Percentiles rank a stretch among this genome's conserved stretches.
Evolutionary conservation across 2,888 invertebrate species (phyloP).

Genomic region (Epirrita christyi): DNA sequence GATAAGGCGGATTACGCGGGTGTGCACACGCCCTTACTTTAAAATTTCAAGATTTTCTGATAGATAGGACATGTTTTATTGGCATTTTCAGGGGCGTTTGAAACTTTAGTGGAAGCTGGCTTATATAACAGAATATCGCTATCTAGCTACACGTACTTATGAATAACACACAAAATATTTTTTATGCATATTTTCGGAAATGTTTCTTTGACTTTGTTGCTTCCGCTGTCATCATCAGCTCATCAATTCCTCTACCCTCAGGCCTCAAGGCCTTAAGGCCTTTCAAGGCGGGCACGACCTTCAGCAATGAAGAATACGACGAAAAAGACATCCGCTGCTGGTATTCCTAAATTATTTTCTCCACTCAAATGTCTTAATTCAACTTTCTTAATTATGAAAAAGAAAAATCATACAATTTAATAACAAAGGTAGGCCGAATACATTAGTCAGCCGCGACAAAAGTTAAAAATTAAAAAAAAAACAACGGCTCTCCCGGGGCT

Average conservation of each 20-base stretch:
- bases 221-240: too few species aligned
- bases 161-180: too few species aligned
- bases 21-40: slow-evolving; percentile 61
- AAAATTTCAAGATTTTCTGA: slow-evolving; percentile 64
- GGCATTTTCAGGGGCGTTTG: slow-evolving; percentile 14
- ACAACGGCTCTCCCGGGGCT: slow-evolving; percentile 39
- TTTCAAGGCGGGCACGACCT: too few species aligned
- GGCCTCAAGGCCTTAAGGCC: too few species aligned
- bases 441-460: slow-evolving; percentile 62
- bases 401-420: slow-evolving; percentile 53
- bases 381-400: slow-evolving; percentile 45
- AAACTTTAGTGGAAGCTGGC: neutral
- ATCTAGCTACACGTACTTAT: too few species aligned
- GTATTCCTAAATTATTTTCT: neutral
- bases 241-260: too few species aligned
- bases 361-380: slow-evolving; percentile 3
- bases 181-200: too few species aligned
- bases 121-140: too few species aligned
- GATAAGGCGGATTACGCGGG: slow-evolving; percentile 64
- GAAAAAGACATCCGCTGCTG: too few species aligned
- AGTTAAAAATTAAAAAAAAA: slow-evolving; percentile 54
- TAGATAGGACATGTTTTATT: slow-evolving; percentile 44
- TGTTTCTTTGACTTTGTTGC: too few species aligned
- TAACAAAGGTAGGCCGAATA: slow-evolving; percentile 52
- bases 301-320: too few species aligned